Evolutionary conservation across 2,888 invertebrate genomes (phyloP).

Genomic region (Dynastes maya): DNA sequence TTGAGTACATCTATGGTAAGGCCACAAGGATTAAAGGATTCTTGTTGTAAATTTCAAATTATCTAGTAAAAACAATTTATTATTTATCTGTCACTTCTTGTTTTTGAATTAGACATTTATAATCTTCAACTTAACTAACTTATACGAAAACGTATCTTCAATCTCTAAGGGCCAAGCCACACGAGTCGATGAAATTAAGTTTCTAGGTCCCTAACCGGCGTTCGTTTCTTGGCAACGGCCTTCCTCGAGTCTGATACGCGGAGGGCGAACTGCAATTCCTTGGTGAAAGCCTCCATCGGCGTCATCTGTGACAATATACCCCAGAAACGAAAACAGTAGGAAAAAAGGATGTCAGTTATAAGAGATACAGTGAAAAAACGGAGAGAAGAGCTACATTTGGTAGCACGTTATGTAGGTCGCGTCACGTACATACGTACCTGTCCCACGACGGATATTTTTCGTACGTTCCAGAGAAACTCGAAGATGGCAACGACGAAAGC

Average conservation of each 20-base stretch:
- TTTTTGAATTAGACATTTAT: background rate
- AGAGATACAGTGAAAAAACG: no score
- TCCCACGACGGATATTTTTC: constrained; percentile 83
- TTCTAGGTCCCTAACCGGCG: background rate
- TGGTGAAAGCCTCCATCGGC: constrained; percentile 78
- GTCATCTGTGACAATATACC: constrained; percentile 74
- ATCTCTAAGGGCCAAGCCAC: background rate
- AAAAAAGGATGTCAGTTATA: no score
- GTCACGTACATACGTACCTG: constrained; percentile 80
- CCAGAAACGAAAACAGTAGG: background rate
- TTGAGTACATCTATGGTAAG: no score
- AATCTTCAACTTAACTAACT: background rate
- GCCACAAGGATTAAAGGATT: no score
- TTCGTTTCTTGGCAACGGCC: constrained; percentile 68
- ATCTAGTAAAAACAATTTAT: no score
- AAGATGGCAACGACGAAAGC: constrained; percentile 84
- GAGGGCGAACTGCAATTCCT: constrained; percentile 81
- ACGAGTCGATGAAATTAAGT: constrained; percentile 14
- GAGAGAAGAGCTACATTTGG: background rate
- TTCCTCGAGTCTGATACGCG: constrained; percentile 84
- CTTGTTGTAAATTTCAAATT: no score
- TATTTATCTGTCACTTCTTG: no score
- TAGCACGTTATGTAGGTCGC: background rate
- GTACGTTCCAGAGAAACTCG: constrained; percentile 90
- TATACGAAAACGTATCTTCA: background rate